These are phyloP conservation scores for Monomorium pharaonis DNA, from an alignment of 1,140 invertebrate species.

Conservation along the genomic window DNA sequence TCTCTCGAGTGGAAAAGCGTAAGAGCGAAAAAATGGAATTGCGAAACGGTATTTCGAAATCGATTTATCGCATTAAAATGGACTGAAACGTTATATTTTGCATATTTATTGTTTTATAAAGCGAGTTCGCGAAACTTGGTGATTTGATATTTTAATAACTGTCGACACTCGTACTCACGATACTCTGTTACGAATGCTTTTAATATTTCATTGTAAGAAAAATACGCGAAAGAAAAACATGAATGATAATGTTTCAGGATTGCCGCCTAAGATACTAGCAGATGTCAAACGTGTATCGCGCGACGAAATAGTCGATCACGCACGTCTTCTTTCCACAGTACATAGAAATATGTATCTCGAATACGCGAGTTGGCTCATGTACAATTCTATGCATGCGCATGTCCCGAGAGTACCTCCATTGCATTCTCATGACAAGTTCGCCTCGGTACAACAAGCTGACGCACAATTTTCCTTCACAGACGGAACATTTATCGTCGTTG, in stretches of 20 bases:
- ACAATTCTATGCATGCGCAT: not conserved
- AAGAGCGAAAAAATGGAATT: slow-evolving; percentile 9
- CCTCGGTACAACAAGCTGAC: not conserved
- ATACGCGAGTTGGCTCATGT: not conserved
- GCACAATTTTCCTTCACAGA: slow-evolving; percentile 13
- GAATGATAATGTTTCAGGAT: not conserved
- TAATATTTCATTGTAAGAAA: too few relatives aligned
- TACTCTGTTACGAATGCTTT: too few relatives aligned
- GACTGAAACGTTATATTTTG: not conserved
- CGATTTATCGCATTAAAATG: slow-evolving; percentile 5
- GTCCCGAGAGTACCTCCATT: not conserved
- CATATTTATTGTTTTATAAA: not conserved
- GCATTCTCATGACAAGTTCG: not conserved
- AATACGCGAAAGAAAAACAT: too few relatives aligned
- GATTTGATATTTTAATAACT: too few relatives aligned
- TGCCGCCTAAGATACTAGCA: not conserved
- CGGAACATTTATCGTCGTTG: slow-evolving; percentile 25
- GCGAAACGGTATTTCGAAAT: not conserved
- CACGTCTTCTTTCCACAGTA: not conserved
- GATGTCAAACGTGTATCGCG: not conserved
- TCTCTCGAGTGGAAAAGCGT: not conserved
- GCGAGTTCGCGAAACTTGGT: too few relatives aligned
- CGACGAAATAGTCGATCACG: not conserved
- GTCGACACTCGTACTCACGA: too few relatives aligned
- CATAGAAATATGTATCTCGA: not conserved